A percentile compares a stretch with the other conserved stretches of the same genome.
Evolutionary conservation across 2,797 vertebrate species (phyloP).

Genomic region (Pipistrellus nathusii): DNA sequence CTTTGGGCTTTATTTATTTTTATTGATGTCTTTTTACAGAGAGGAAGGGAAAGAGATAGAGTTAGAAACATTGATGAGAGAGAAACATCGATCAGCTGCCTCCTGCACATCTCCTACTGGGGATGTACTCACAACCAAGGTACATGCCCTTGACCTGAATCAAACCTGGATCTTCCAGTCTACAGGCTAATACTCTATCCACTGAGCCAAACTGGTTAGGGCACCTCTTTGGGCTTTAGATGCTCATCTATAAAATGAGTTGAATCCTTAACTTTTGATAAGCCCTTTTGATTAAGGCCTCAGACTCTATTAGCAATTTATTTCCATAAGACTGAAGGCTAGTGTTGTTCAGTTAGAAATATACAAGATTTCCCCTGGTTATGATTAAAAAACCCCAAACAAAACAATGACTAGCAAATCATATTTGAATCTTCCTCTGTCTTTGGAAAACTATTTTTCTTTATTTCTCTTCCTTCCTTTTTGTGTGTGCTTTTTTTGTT

Average conservation of each 20-base stretch:
- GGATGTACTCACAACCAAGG: no score
- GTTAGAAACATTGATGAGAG: no score
- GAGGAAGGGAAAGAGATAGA: no score
- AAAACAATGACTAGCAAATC: not conserved
- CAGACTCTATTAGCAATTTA: slow-evolving; percentile 16
- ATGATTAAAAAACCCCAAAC: not conserved
- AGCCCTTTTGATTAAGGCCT: slow-evolving; percentile 20
- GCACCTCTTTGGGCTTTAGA: not conserved
- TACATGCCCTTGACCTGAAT: no score
- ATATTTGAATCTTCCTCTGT: not conserved
- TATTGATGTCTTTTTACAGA: no score
- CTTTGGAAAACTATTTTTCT: not conserved
- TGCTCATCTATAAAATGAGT: slow-evolving; percentile 29
- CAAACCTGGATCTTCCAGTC: no score
- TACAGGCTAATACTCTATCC: no score
- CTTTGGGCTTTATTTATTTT: not conserved
- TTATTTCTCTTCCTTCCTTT: not conserved
- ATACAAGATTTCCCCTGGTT: slow-evolving; percentile 1
- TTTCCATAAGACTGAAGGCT: not conserved
- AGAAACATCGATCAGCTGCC: no score
- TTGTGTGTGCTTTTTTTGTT: no score
- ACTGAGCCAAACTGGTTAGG: no score
- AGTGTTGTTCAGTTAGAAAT: not conserved
- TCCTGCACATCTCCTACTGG: no score
- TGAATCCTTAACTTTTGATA: not conserved